Percentiles rank a stretch among this genome's conserved stretches.
Evolutionary conservation across 2,113 vertebrate genomes (phyloP).

Genomic region (Herpetotheres cachinnans): DNA sequence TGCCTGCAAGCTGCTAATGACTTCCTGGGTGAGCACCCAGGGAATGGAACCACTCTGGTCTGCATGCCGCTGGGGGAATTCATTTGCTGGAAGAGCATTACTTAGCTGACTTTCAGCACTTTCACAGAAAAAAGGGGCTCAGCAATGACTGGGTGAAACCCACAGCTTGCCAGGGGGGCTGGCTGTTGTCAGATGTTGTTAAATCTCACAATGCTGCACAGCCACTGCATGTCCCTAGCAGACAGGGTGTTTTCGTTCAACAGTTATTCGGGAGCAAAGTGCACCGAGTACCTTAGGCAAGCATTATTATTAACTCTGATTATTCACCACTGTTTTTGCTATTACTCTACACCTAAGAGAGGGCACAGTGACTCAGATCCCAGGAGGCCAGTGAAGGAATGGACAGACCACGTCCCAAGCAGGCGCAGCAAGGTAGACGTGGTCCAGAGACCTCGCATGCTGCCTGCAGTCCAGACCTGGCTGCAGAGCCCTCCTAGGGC

Average conservation of each 20-base stretch:
- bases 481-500: not conserved
- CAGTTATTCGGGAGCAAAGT: slow-evolving; percentile 25
- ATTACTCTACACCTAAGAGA: not conserved
- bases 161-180: not conserved
- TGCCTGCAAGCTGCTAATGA: slow-evolving; percentile 45
- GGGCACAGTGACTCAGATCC: slow-evolving; percentile 1
- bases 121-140: not conserved
- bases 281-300: slow-evolving; percentile 28
- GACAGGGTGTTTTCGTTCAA: not conserved
- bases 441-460: not conserved
- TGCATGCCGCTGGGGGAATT: not conserved
- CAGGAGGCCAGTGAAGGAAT: not conserved
- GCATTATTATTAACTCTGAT: slow-evolving; percentile 22
- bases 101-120: slow-evolving; percentile 13
- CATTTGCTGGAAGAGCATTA: not conserved
- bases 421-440: not conserved
- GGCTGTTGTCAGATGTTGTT: slow-evolving; percentile 44
- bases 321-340: slow-evolving; percentile 13
- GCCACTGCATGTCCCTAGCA: not conserved
- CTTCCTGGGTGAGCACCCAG: slow-evolving; percentile 48
- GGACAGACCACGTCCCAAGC: not conserved
- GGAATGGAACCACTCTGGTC: not conserved
- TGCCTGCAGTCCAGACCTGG: not conserved
- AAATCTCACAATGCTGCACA: not conserved
- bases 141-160: not conserved